Evolutionary conservation across 2,888 invertebrate genomes (phyloP).

Genomic region (Drosophila mulleri): DNA sequence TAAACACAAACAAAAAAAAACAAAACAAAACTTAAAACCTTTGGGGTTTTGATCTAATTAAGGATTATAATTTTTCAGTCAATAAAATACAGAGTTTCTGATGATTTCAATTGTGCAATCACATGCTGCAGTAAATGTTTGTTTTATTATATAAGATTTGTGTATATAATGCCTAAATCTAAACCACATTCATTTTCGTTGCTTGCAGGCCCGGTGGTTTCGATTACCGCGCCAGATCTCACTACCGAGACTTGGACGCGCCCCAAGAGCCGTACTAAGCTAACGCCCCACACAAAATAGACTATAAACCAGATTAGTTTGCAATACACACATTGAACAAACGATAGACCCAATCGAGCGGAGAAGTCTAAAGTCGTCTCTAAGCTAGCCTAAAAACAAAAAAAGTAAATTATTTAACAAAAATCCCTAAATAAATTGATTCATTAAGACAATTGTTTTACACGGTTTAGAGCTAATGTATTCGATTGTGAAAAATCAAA

Average conservation of each 20-base stretch:
- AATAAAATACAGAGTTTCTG: constrained; percentile 15
- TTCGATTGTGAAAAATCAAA: constrained; percentile 16
- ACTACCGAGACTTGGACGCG: constrained; percentile 97
- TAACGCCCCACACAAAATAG: constrained; percentile 12
- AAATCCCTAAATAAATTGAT: neutral
- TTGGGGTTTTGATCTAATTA: constrained; percentile 9
- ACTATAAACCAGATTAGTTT: constrained; percentile 34
- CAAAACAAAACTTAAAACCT: constrained; percentile 48
- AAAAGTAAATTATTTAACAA: constrained; percentile 18
- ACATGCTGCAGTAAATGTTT: constrained; percentile 48
- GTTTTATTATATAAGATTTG: constrained; percentile 54
- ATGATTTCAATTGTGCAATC: constrained; percentile 11
- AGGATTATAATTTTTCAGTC: constrained; percentile 21
- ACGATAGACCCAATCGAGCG: constrained; percentile 7
- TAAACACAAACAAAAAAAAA: constrained; percentile 39
- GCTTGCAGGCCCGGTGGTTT: constrained; percentile 89
- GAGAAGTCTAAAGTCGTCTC: constrained; percentile 18
- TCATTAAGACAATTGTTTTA: constrained; percentile 12
- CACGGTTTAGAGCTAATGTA: constrained; percentile 10
- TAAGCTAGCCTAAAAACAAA: neutral
- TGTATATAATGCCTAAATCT: constrained; percentile 56
- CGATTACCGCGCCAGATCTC: constrained; percentile 95
- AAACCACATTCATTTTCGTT: constrained; percentile 79
- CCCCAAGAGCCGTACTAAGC: constrained; percentile 90
- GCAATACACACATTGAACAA: constrained; percentile 31